Conservation (phyloP, 2,113 vertebrate genomes). For the Helogale parvula region DNA sequence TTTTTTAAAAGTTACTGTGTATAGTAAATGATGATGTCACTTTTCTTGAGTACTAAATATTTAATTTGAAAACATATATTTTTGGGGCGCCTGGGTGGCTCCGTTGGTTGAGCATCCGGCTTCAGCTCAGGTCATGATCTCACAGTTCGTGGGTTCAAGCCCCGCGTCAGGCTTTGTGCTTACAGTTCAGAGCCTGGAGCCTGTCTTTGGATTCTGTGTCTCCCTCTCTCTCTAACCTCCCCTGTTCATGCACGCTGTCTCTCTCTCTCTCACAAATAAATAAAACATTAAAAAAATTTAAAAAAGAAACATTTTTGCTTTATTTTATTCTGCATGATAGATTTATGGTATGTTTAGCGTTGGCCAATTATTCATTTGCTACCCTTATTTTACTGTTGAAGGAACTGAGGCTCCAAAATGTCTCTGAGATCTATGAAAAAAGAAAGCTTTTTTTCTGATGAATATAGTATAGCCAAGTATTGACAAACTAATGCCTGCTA, state of each 20-base stretch:
- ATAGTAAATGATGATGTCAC: not conserved
- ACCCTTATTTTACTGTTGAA: not conserved
- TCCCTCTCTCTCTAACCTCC: too few species aligned
- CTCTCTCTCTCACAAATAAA: too few species aligned
- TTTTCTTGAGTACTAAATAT: not conserved
- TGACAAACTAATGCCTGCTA: not conserved
- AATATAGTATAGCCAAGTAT: not conserved
- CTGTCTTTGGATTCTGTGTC: too few species aligned
- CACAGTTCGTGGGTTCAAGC: too few species aligned
- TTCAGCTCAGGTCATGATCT: too few species aligned
- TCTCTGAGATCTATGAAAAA: not conserved
- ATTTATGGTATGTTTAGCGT: not conserved
- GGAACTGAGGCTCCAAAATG: not conserved
- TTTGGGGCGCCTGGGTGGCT: not conserved
- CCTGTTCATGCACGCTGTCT: too few species aligned
- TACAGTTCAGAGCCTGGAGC: too few species aligned
- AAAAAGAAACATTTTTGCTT: not conserved
- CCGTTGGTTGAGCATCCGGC: too few species aligned
- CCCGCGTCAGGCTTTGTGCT: too few species aligned
- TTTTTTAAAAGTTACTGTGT: not conserved
- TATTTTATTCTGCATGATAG: not conserved
- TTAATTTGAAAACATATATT: constrained; percentile 26
- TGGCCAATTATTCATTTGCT: not conserved
- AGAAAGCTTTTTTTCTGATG: not conserved
- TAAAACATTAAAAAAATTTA: too few species aligned